Evolutionary conservation across 1,140 invertebrate genomes (phyloP), one percentile per base, ranked within the genome.

Genomic region (Tetragonula clypearis): DNA sequence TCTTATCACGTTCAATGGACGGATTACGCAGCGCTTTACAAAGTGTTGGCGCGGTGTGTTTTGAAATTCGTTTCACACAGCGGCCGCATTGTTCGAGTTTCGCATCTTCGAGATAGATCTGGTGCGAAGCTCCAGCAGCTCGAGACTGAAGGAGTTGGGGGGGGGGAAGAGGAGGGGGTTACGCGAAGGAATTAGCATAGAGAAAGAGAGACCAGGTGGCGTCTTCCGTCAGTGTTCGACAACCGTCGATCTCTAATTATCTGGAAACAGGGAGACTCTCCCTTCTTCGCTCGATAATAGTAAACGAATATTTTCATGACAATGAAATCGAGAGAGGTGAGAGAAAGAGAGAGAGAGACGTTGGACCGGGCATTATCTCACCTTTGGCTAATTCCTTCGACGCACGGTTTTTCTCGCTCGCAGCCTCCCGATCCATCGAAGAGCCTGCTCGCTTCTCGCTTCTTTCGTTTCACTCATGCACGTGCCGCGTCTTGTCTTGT

Each of bases 291-390:
- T 23, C 72, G 85, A 90, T 89, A 91, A 91, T 93, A 90, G 91
- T 93, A 90, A 91, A 92, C 90, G 88, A 92, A 92, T 92, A 94
- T 94, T 94, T 93, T 94, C 93, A 93, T 93, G 92, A 94, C 93
- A 94, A 94, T n/a, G n/a, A n/a, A n/a, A n/a, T 92, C 89, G 91
- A 87, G 83, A 66, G 8, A 23, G 2, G 1, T 11, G 35, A 23
- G 35, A 55, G 71, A 82, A 62, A 21, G 35, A 4, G 53, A 23
- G 35, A 14, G 60, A 11, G 56, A 62, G 76, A 72, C 41, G 55
- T 23, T 73, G 35, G 19, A 49, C 35, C 41, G 21, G 71, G 81
- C 66, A 90, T 90, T 90, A 90, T 90, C 79, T 90, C 86, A 55
- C 68, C 82, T 90, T 49, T 62, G 79, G 82, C 66, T 85, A 84